Base-by-base conservation (phyloP, 2,113 vertebrate genomes). In the Thalassoma bifasciatum region DNA sequence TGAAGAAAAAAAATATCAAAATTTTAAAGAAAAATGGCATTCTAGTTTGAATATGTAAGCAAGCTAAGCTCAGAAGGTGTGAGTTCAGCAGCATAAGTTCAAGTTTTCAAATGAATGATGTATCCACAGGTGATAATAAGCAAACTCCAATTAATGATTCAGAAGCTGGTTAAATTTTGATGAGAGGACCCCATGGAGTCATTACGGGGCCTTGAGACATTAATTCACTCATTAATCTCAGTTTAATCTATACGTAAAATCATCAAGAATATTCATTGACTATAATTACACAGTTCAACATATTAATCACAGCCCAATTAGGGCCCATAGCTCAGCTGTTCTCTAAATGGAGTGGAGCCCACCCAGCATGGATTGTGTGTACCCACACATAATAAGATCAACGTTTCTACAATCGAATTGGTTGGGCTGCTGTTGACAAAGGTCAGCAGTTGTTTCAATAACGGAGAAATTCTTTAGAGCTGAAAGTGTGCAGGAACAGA, bases 41-140 rank as follows among this genome's bases (percentile, higher is more conserved):
- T 44, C 4, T 67, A 54, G 56, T 54, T 47, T 65, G 38, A 52
- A 69, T 66, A 81, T 77, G 54, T 59, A 79, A 76, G 53, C 26
- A 46, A 61, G 64, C 75, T 64, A 69, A 34, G 42, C 47, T 72
- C 42, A 19, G 69, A 65, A 78, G 76, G 75, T 80, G 64, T 67
- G 52, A 17, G 66, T 21, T 64, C 58, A 77, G 42, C 65, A 62
- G 58, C 60, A 73, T 38, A 66, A 58, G 61, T 51, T 34, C 56
- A 66, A 11, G 19, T 61, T 81, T 77, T 72, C 42, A 42, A 64
- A 87, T 87, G 83, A 90, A 53, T 47, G 70, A 84, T 76, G 65
- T 75, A 86, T 85, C 83, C 82, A 91, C 89, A 93, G 91, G 91
- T 92, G 77, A 88, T 88, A 79, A 89, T 89, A 84, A 90, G 78